Evolutionary conservation across 1,140 invertebrate genomes (phyloP), one percentile per base, ranked within the genome.

Genomic region (Cyclargus thomasi): DNA sequence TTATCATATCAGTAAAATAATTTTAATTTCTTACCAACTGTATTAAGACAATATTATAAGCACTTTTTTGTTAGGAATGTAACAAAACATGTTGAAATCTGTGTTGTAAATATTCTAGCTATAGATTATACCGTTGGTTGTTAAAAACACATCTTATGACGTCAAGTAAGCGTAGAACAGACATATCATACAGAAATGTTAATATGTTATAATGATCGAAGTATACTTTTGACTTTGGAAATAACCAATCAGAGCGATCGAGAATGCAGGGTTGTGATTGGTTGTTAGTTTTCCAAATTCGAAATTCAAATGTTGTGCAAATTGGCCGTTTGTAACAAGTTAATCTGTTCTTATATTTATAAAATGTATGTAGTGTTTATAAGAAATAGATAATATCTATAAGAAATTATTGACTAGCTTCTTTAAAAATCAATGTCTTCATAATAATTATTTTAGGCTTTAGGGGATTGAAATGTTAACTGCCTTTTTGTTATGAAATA

Each of bases 161-260:
- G 67, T 78, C 75, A 71, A 70, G 78, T 79, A 82, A 77, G 70
- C 80, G 85, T 88, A 86, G 83, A 86, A 87, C 82, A 89, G 81
- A 89, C 86, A 89, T 89, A 89, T 89, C 86, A 89, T 80, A 75
- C 68, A 73, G 70, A 79, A 55, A 47, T 47, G 39, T 47, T 65
- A 29, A 29, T 55, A 29, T 70, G 73, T 81, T 78, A 73, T 75
- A 74, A 67, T 71, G 71, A 70, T 59, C 67, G 59, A 67, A 71
- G 63, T 63, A 68, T 70, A 69, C 63, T 66, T 53, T 64, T 47
- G 36, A 62, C 47, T 67, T 68, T 66, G 36, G 65, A 65, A 21
- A 21, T 53, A 14, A 20, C 55, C 10, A 59, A 59, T 20, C 18
- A 59, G 11, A 47, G 39, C 39, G 39, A 16, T 14, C 14, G 39